A percentile compares a stretch with the other conserved stretches of the same genome.
These are phyloP conservation scores for Cerastis rubricosa DNA, from an alignment of 2,888 invertebrate genomes.

Conservation along the genomic window DNA sequence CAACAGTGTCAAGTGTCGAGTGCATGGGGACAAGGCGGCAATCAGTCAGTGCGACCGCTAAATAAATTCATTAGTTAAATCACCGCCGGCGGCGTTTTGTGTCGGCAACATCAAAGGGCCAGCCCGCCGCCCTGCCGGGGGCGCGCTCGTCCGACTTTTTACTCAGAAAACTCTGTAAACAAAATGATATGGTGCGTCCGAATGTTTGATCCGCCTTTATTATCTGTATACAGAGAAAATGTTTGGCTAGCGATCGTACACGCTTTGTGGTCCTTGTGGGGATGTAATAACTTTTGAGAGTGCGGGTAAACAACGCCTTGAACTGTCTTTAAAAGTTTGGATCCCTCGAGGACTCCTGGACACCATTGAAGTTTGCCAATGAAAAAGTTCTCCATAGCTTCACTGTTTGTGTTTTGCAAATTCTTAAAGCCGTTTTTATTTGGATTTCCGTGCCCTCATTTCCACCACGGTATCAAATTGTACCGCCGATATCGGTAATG, in stretches of 20 bases:
- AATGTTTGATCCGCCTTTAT: constrained; percentile 90
- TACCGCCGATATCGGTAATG: constrained; percentile 70
- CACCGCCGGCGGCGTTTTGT: constrained; percentile 90
- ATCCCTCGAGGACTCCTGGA: constrained; percentile 16
- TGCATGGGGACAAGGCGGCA: constrained; percentile 73
- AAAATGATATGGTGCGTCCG: constrained; percentile 89
- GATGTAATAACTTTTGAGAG: constrained; percentile 79
- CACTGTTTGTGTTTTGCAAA: constrained; percentile 18
- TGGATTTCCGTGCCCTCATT: constrained; percentile 56
- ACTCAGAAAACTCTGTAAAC: constrained; percentile 90
- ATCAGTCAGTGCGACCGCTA: constrained; percentile 87
- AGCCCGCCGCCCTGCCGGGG: constrained; percentile 84
- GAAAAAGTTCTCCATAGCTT: constrained; percentile 13
- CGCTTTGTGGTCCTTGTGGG: constrained; percentile 83
- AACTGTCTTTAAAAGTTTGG: constrained; percentile 60
- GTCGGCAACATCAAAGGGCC: constrained; percentile 90
- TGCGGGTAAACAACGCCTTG: constrained; percentile 75
- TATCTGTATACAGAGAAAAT: constrained; percentile 87
- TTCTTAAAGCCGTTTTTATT: constrained; percentile 28
- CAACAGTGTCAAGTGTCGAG: constrained; percentile 63
- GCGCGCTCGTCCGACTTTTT: constrained; percentile 88
- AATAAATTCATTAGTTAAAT: constrained; percentile 92
- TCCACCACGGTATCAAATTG: constrained; percentile 68
- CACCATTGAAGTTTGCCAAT: constrained; percentile 19
- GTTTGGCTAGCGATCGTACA: constrained; percentile 85